Evolutionary conservation across 2,113 vertebrate genomes (phyloP).

Genomic region (Xenopus borealis): DNA sequence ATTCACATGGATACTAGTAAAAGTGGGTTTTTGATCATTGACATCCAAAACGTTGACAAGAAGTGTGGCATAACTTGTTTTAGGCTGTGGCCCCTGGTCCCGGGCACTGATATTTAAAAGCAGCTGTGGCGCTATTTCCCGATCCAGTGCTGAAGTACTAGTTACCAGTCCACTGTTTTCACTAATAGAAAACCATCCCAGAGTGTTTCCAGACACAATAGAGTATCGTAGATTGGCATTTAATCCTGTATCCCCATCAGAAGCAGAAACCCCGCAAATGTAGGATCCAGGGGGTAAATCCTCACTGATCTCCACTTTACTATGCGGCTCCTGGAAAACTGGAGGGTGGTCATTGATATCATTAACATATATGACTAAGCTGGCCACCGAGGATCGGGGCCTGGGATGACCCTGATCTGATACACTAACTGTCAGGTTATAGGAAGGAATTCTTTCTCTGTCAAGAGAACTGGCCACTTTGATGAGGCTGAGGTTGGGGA

Average conservation of each 20-base stretch:
- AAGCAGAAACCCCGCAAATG: conserved; percentile 89
- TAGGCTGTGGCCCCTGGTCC: conserved; percentile 93
- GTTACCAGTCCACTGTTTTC: conserved; percentile 94
- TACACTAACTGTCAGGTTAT: conserved; percentile 94
- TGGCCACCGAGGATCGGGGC: conserved; percentile 88
- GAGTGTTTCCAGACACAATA: conserved; percentile 87
- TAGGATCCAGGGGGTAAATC: conserved; percentile 91
- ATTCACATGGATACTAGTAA: conserved; percentile 66
- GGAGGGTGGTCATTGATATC: conserved; percentile 97
- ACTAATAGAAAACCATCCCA: conserved; percentile 93
- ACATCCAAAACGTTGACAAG: conserved; percentile 86
- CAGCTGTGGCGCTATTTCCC: conserved; percentile 82
- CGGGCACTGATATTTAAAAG: conserved; percentile 92
- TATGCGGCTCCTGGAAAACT: conserved; percentile 81
- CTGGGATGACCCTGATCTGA: conserved; percentile 78
- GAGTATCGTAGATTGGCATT: conserved; percentile 95
- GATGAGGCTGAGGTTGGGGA: conserved; percentile 92
- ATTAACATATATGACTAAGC: conserved; percentile 93
- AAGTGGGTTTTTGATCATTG: conserved; percentile 87
- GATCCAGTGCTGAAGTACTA: conserved; percentile 74
- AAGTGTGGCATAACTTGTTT: conserved; percentile 85
- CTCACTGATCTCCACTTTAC: conserved; percentile 87
- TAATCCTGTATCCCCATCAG: conserved; percentile 91
- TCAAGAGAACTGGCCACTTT: conserved; percentile 93
- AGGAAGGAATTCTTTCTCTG: conserved; percentile 90